A percentile compares a stretch with the other conserved stretches of the same genome.
Evolutionary conservation across 2,797 vertebrate genomes (phyloP).

Genomic region (Notoglanidium macrostoma): DNA sequence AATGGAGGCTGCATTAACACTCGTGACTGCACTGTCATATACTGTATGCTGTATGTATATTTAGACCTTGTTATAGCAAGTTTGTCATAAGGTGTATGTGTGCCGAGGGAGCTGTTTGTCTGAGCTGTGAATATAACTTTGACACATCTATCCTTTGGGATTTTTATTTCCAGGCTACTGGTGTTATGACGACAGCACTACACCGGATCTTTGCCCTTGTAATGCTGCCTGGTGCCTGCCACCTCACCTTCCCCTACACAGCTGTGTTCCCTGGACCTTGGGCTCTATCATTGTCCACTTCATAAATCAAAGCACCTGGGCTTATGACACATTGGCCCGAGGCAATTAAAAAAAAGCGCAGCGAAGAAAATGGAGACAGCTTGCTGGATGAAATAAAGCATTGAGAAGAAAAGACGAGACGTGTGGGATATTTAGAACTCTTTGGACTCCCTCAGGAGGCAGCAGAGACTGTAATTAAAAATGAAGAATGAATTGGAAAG

Average conservation of each 20-base stretch:
- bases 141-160: conserved; percentile 41
- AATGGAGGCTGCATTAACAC: conserved; percentile 26
- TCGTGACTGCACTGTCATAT: neutral
- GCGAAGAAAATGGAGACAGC: conserved; percentile 12
- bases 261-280: conserved; percentile 42
- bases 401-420: conserved; percentile 31
- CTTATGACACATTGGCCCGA: conserved; percentile 53
- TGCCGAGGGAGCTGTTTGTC: conserved; percentile 24
- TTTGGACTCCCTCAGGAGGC: conserved; percentile 34
- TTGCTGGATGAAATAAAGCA: conserved; percentile 37
- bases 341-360: conserved; percentile 52
- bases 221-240: conserved; percentile 14
- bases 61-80: conserved; percentile 46
- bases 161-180: conserved; percentile 46
- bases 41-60: conserved; percentile 24
- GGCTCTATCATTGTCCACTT: conserved; percentile 41
- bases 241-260: conserved; percentile 34
- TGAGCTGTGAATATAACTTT: conserved; percentile 34
- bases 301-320: conserved; percentile 59
- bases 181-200: conserved; percentile 22
- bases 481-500: conserved; percentile 46
- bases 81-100: neutral
- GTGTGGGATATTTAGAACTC: conserved; percentile 44
- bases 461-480: conserved; percentile 51
- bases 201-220: conserved; percentile 36